phyloP scores from a whole-genome alignment of 2,113 vertebrate genomes.

The Peucedramus taeniatus region DNA sequence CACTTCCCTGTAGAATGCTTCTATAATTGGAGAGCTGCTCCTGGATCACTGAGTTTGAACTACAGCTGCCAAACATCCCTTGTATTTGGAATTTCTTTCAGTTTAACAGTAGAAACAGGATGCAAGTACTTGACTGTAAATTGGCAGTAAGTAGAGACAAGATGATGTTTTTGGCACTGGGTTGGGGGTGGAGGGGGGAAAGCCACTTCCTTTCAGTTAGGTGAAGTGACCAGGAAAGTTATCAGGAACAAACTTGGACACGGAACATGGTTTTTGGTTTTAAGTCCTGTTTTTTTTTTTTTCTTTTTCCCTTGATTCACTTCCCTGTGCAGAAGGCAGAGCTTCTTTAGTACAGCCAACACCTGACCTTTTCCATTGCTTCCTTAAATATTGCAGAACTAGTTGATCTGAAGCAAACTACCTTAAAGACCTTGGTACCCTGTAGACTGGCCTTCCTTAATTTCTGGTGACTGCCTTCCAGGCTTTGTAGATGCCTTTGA shows the following conservation, averaged over 20 bases:
- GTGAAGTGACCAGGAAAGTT: neutral
- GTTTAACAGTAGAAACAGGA: slow-evolving; percentile 33
- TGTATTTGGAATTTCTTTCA: neutral
- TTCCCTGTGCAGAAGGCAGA: neutral
- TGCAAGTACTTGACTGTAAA: slow-evolving; percentile 12
- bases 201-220: neutral
- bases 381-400: neutral
- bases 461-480: neutral
- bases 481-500: neutral
- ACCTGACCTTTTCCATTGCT: neutral
- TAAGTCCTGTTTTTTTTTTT: neutral
- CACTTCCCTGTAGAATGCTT: neutral
- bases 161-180: neutral
- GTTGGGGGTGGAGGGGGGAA: accelerated
- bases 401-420: neutral
- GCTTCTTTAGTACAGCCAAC: neutral
- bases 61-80: neutral
- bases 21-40: neutral
- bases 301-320: accelerated
- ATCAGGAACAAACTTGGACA: neutral
- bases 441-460: neutral
- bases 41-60: neutral
- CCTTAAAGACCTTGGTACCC: neutral
- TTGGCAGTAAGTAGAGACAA: slow-evolving; percentile 3
- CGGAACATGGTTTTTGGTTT: neutral